Base-by-base conservation (phyloP, 2,797 vertebrate species). In the Calcarius lapponicus region DNA sequence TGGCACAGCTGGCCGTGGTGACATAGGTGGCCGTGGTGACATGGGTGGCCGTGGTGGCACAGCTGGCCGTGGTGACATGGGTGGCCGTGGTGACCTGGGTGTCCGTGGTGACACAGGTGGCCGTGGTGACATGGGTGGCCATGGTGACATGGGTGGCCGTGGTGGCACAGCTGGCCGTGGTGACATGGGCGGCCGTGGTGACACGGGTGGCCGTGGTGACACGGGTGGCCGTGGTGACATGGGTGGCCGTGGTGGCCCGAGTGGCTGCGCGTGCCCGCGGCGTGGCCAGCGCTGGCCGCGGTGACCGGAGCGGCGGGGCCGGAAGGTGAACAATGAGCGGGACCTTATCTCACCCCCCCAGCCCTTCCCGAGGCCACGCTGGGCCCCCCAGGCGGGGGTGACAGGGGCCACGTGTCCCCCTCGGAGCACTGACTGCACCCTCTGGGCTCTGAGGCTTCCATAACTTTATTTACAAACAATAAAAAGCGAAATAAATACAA, bases 401-500 rank as follows among this genome's bases (percentile, higher is more conserved):
- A 67, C 66, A 1, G 0, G 13, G 57, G 53, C 40, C 87, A 13
- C 26, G 2, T 1, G 7, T 38, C 80, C 80, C 80, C 50, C 16
- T 17, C 32, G 0, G 1, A 73, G 69, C 76, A 19, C 53, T 2
- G 69, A 80, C 29, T 16, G n/a, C 76, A 17, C 53, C 11, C 60
- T 20, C 29, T 7, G 13, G 3, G 4, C 31, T 25, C 5, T 2
- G 62, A 80, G 66, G 50, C 65, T 83, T 94, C 76, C 7, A 13
- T 24, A 56, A 40, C 34, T 98, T 98, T 98, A 98, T 97, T 98
- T 97, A 95, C 91, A 97, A 97, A 97, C 70, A 85, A 93, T 95
- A 97, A 97, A 94, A 97, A 97, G 90, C 95, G 96, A 97, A 98
- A 98, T 98, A 98, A 98, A 98, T 98, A 98, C 96, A 65, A 75